Base-by-base conservation (phyloP, 2,888 invertebrate species). In the Entomobrya proxima region DNA sequence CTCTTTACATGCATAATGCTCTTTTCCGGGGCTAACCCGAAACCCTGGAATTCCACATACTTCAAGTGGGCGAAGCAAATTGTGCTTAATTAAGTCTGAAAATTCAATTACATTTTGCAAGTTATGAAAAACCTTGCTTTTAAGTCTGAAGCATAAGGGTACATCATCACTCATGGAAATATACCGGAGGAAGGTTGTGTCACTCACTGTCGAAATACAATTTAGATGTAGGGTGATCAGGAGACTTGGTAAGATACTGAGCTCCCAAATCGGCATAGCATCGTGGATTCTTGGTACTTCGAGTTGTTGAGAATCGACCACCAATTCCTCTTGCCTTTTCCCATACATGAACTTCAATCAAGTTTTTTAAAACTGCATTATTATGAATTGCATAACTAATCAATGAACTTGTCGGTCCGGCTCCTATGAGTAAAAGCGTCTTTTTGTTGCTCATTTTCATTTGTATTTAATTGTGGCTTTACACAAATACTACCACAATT, bases 231-330 rank as follows among this genome's bases (percentile, higher is more conserved):
- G 27, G 52, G 44, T 85, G 40, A 0, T 72, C 64, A 18, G 15
- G 13, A 1, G 80, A 85, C 21, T 61, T 86, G 0, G 90, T 89
- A 21, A 90, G 69, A 80, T 89, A 89, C 40, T 90, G 90, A n/a
- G 90, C 90, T 32, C 90, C 90, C 32, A 90, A 78, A 61, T 90
- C 89, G 15, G 79, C 89, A 69, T 69, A 86, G 11, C 86, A 86
- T 11, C 88, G 86, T 1, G 58, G 44, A 78, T 85, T 85, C 24
- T 69, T 76, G 5, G 87, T 76, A 78, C 78, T 88, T 69, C 87
- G 44, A 11, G 85, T 83, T 15, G 90, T 88, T 4, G 87, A 44
- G 79, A 89, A 90, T 55, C 89, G 37, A 18, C 90, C 90, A 18
- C 90, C 90, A 30, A 81, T 40, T 24, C 82, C 87, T 40, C 58